Conservation (phyloP, 2,888 invertebrate genomes). For the Agrypnus murinus region DNA sequence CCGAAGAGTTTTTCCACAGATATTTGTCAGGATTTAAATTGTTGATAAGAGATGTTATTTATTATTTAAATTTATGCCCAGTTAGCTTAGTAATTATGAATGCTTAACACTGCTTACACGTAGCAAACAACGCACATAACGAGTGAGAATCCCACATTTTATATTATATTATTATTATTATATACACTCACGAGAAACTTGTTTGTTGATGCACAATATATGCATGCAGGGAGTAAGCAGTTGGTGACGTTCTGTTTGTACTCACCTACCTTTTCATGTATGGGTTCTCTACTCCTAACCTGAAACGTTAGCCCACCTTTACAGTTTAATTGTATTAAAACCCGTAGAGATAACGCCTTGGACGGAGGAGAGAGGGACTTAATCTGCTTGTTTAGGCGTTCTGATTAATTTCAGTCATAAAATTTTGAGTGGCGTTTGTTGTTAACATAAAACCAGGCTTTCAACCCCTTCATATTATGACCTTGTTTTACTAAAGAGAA, state of each 20-base stretch:
- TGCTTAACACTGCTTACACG: no score
- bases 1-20: background rate
- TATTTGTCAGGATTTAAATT: conserved; percentile 20
- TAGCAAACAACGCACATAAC: no score
- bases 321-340: conserved; percentile 36
- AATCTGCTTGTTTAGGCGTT: conserved; percentile 41
- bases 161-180: no score
- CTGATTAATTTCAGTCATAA: conserved; percentile 33
- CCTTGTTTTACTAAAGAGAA: no score
- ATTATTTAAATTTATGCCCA: conserved; percentile 8
- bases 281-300: conserved; percentile 6
- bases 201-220: background rate
- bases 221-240: no score
- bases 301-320: conserved; percentile 32
- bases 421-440: conserved; percentile 34
- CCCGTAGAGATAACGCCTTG: conserved; percentile 28
- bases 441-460: conserved; percentile 8
- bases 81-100: conserved; percentile 5
- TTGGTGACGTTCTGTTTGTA: background rate
- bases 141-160: no score
- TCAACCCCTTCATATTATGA: no score
- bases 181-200: background rate
- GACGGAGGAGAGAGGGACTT: conserved; percentile 4
- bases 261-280: no score
- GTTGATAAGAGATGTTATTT: conserved; percentile 18